A percentile compares a stretch with the other conserved stretches of the same genome.
phyloP scores from a whole-genome alignment of 30 jellyfish, hydroid and myxozoan species.

The Morbakka virulenta region DNA sequence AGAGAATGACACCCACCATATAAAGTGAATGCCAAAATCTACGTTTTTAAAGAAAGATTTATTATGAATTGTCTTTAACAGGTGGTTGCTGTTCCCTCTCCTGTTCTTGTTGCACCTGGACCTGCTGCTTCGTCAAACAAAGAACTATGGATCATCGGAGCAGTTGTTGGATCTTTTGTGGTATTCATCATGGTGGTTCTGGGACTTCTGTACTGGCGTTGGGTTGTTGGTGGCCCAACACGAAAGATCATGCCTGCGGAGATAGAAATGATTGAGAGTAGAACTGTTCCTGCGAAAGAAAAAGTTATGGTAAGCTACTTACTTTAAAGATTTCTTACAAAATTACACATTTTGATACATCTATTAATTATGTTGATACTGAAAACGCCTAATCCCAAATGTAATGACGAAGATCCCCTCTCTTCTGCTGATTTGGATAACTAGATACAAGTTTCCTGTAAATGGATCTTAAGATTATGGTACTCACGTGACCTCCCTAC shows the following conservation, averaged over 20 bases:
- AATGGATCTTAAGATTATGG: no score
- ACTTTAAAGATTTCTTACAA: not conserved
- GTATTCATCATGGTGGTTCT: constrained; percentile 26
- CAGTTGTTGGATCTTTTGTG: constrained; percentile 57
- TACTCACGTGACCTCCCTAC: no score
- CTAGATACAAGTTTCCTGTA: no score
- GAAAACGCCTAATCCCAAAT: no score
- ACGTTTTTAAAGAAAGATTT: no score
- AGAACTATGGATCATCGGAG: constrained; percentile 83
- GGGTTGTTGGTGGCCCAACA: constrained; percentile 83
- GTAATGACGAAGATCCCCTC: no score
- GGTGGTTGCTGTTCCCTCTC: constrained; percentile 73
- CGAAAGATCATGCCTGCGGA: constrained; percentile 56
- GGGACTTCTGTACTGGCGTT: constrained; percentile 71
- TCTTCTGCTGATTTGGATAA: no score
- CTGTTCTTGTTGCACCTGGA: constrained; percentile 33
- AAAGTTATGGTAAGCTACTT: not conserved
- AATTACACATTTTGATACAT: not conserved
- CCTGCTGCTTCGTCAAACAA: constrained; percentile 25
- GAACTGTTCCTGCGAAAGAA: not conserved
- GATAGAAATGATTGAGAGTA: constrained; percentile 52
- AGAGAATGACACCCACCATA: no score
- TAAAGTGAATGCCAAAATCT: no score
- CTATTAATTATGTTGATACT: not conserved
- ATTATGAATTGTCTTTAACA: no score